These are phyloP conservation scores for Scaptomyza hsui DNA, from an alignment of 1,140 invertebrate species.

Conservation along the genomic window DNA sequence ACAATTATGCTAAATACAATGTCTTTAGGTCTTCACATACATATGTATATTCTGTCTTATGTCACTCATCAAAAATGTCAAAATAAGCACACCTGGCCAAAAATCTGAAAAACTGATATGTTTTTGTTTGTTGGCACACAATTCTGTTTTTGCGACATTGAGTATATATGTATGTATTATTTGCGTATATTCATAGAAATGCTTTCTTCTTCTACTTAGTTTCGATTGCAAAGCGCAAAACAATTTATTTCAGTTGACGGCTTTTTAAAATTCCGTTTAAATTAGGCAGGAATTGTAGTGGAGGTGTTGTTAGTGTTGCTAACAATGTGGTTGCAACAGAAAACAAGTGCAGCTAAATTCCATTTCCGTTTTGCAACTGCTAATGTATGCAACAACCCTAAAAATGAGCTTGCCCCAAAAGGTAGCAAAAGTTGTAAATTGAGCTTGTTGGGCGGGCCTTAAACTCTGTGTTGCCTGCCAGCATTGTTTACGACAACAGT, in stretches of 20 bases:
- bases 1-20: neutral
- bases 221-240: constrained; percentile 38
- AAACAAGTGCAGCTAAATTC: constrained; percentile 17
- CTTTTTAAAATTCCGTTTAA: constrained; percentile 59
- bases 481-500: constrained; percentile 36
- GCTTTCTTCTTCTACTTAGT: constrained; percentile 23
- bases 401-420: constrained; percentile 7
- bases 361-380: constrained; percentile 25
- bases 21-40: too few relatives aligned
- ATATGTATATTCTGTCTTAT: constrained; percentile 40
- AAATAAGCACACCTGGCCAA: constrained; percentile 60
- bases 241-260: constrained; percentile 22
- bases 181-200: constrained; percentile 15
- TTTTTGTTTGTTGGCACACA: constrained; percentile 13
- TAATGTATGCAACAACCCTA: constrained; percentile 20
- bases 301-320: constrained; percentile 4
- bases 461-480: neutral
- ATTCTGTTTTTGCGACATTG: constrained; percentile 18
- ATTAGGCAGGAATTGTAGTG: constrained; percentile 28
- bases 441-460: neutral
- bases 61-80: constrained; percentile 63
- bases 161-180: constrained; percentile 1
- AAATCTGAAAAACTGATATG: neutral
- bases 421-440: constrained; percentile 3
- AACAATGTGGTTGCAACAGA: neutral